Evolutionary conservation across 1,140 invertebrate species (phyloP), one percentile per base, ranked within the genome.

Genomic region (Drosophila ogumai): DNA sequence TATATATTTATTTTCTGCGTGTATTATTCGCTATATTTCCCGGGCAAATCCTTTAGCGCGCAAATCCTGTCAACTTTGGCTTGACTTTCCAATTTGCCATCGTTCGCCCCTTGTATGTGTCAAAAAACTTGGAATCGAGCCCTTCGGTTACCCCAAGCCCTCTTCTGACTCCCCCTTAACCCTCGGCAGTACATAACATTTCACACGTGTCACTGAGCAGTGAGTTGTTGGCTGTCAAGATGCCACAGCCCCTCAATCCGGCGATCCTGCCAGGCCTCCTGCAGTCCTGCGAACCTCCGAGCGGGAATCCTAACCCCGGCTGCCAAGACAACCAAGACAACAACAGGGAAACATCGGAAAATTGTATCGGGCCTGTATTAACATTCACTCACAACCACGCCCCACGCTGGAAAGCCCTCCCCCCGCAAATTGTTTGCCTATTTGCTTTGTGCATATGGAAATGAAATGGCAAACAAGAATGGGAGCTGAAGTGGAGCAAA

Each of bases 401-500:
- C 65, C 40, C n/a, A n/a, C n/a, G n/a, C n/a, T n/a, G n/a, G n/a
- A n/a, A n/a, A n/a, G n/a, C n/a, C n/a, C 32, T 7, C 17, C 25
- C 31, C 49, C 54, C 47, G 36, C 52, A 69, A 72, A 66, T 88
- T 88, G 84, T 86, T 88, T 82, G 78, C 84, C 74, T 82, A 88
- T 88, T 90, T 88, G 85, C 80, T 78, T 78, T 88, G 73, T 84
- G 85, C 84, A 84, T 88, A 87, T 90, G 77, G 77, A 87, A 88
- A 90, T 90, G 67, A 88, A 88, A 88, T 90, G 84, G 85, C 77
- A 88, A 88, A 90, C 81, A 88, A 50, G 66, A 61, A 32, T 55
- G 60, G 36, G 50, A 74, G 22, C 75, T 61, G 34, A 76, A 76
- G 74, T 61, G 65, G 57, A 69, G 65, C 63, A 63, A 65, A 75